Base-by-base conservation (phyloP, 2,888 invertebrate species). In the Drosophila ustulata region DNA sequence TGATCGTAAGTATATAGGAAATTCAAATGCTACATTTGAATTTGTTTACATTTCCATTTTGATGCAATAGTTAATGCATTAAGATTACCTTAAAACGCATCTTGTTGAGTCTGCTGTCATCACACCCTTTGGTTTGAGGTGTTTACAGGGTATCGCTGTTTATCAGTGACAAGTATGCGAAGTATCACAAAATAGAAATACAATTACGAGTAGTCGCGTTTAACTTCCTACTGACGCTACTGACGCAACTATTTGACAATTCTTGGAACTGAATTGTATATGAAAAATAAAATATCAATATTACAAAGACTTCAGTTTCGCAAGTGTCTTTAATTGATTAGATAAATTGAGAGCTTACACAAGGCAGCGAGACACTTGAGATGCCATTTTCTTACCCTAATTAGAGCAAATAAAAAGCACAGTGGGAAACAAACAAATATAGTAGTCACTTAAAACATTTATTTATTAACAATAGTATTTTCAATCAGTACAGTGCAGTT, bases 281-380 rank as follows among this genome's bases (percentile, higher is more conserved):
- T 49, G 43, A 55, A 53, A 23, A 50, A 70, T 57, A 47, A 34
- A 41, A 18, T 43, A 47, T 61, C 39, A 59, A 8, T 3, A 47
- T 62, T 61, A 43, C 50, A 56, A n/a, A 37, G 52, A 43, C 58
- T 43, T 59, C 18, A 30, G 52, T 49, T 61, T 62, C 8, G 39
- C 39, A 4, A 43, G 55, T 30, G 47, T n/a, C 41, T 30, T 26
- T 41, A 30, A 45, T 53, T 62, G 72, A 74, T 72, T 51, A 74
- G 69, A 74, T 72, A 72, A 74, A 53, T 34, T 46, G 46, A 53
- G 9, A 13, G 13, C 34, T 47, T 13, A 32, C 56, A 30, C 53
- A 43, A 45, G 52, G 32, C 43, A 34, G 11, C 9, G 28, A 51
- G 32, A 13, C 51, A 72, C 66, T 71, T 66, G 18, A 66, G 46